These are phyloP conservation scores for Julus scanicus DNA, from an alignment of 2,888 invertebrate species.

Conservation along the genomic window DNA sequence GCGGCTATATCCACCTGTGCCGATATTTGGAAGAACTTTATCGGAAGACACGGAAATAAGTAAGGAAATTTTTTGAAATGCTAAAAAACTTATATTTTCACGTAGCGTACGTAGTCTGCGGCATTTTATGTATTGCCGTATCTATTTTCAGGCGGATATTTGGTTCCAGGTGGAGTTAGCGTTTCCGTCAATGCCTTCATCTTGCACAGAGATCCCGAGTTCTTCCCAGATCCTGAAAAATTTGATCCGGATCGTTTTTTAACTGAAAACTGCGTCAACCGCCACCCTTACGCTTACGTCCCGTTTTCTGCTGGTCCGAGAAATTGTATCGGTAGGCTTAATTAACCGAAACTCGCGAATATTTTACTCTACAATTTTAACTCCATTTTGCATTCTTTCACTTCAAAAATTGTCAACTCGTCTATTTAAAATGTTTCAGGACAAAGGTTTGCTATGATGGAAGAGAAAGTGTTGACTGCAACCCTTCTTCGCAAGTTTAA, in stretches of 20 bases:
- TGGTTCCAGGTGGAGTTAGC: slow-evolving; percentile 77
- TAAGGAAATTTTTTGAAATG: not conserved
- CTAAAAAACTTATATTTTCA: not conserved
- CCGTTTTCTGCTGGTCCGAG: slow-evolving; percentile 68
- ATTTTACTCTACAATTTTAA: no score
- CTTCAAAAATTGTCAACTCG: not conserved
- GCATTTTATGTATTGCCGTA: not conserved
- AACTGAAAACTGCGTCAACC: slow-evolving; percentile 77
- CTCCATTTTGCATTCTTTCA: no score
- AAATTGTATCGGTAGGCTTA: slow-evolving; percentile 57
- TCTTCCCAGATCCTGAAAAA: slow-evolving; percentile 75
- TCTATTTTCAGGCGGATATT: slow-evolving; percentile 69
- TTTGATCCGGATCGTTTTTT: slow-evolving; percentile 84
- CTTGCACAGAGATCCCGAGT: slow-evolving; percentile 73
- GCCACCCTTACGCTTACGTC: slow-evolving; percentile 71
- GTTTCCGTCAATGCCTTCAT: slow-evolving; percentile 74
- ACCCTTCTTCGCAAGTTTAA: slow-evolving; percentile 53
- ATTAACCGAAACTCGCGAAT: not conserved
- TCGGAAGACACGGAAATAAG: slow-evolving; percentile 51
- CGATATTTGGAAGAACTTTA: slow-evolving; percentile 46
- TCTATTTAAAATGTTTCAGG: slow-evolving; percentile 4
- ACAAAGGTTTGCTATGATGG: slow-evolving; percentile 56
- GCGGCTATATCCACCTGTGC: slow-evolving; percentile 52
- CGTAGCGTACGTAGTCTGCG: not conserved
- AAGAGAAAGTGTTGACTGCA: slow-evolving; percentile 54